These are phyloP conservation scores for Chymomyza costata DNA, from an alignment of 1,140 invertebrate genomes.

Conservation along the genomic window DNA sequence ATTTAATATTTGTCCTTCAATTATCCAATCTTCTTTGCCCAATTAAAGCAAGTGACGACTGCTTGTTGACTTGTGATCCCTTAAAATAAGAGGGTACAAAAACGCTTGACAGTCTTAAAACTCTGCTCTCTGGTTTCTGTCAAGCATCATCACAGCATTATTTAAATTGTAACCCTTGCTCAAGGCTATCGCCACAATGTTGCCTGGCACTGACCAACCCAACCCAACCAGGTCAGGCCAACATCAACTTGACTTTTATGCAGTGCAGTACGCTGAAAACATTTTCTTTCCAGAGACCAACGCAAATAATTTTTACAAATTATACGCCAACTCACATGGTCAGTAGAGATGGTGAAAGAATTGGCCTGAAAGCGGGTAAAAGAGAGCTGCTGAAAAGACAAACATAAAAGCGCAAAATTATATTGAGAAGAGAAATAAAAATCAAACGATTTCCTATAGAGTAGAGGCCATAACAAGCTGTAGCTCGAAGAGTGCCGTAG, in stretches of 20 bases:
- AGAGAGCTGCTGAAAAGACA: slow-evolving; percentile 24
- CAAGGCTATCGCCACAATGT: slow-evolving; percentile 58
- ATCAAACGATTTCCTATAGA: slow-evolving; percentile 46
- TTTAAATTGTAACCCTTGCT: slow-evolving; percentile 69
- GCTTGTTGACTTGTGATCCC: slow-evolving; percentile 33
- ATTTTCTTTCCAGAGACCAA: slow-evolving; percentile 49
- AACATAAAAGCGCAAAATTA: slow-evolving; percentile 45
- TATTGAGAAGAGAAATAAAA: slow-evolving; percentile 24
- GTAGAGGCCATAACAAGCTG: slow-evolving; percentile 51
- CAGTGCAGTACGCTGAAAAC: slow-evolving; percentile 50
- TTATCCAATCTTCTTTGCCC: slow-evolving; percentile 55
- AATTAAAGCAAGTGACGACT: slow-evolving; percentile 52
- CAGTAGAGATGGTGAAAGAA: slow-evolving; percentile 24
- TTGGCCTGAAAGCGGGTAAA: no score
- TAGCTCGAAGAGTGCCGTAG: not conserved
- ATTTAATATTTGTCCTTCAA: no score
- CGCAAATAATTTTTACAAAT: slow-evolving; percentile 71
- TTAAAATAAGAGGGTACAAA: slow-evolving; percentile 61
- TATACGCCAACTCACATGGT: slow-evolving; percentile 67
- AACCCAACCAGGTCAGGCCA: slow-evolving; percentile 28
- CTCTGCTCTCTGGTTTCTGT: not conserved
- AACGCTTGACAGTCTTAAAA: slow-evolving; percentile 28
- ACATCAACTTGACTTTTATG: not conserved
- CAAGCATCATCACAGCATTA: slow-evolving; percentile 49
- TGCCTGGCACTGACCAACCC: slow-evolving; percentile 41